Evolutionary conservation across 2,888 invertebrate genomes (phyloP).

Genomic region (Agrilus biguttatus): DNA sequence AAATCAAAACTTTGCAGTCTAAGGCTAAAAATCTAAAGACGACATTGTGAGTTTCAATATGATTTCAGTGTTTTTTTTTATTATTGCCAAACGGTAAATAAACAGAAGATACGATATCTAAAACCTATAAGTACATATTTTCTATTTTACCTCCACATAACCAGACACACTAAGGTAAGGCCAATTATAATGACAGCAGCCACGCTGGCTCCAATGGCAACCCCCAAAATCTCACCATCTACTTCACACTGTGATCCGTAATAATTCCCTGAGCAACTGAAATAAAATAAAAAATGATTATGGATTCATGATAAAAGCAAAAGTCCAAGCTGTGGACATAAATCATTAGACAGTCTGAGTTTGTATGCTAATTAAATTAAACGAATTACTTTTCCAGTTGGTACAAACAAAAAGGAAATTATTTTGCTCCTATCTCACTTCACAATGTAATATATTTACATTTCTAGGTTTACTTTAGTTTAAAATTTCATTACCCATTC

Average conservation of each 20-base stretch:
- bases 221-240: constrained; percentile 83
- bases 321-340: not conserved
- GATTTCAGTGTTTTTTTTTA: not conserved
- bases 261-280: constrained; percentile 69
- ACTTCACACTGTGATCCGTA: constrained; percentile 82
- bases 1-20: not conserved
- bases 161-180: constrained; percentile 68
- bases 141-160: constrained; percentile 70
- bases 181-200: constrained; percentile 81
- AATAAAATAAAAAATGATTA: constrained; percentile 10
- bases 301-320: constrained; percentile 5
- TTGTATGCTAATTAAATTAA: too few species aligned
- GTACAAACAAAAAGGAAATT: too few species aligned
- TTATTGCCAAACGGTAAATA: constrained; percentile 35
- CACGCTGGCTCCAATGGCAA: constrained; percentile 79
- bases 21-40: too few species aligned
- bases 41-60: too few species aligned
- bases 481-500: too few species aligned
- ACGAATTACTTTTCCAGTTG: too few species aligned
- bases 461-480: too few species aligned
- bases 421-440: too few species aligned
- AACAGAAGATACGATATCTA: not conserved
- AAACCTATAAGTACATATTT: constrained; percentile 4
- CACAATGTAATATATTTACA: too few species aligned
- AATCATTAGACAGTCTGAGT: too few species aligned